Conservation (phyloP, 2,888 invertebrate genomes). For the Formica aserva region DNA sequence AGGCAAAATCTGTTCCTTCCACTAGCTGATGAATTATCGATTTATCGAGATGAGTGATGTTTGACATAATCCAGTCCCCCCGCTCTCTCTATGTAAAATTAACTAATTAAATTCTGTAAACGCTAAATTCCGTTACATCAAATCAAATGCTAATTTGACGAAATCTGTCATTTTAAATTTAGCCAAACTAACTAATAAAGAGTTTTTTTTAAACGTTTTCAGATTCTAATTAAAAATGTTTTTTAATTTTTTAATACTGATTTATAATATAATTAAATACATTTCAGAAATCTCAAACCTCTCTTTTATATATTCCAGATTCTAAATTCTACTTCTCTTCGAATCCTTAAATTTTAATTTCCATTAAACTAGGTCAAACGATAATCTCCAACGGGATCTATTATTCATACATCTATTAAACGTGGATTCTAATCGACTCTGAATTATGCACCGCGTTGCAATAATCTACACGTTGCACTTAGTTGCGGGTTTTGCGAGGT, state of each 20-base stretch:
- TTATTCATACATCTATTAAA: conserved; percentile 16
- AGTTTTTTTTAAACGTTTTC: background rate
- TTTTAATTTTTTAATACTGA: background rate
- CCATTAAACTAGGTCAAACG: conserved; percentile 6
- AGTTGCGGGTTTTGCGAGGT: conserved; percentile 49
- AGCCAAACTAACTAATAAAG: background rate
- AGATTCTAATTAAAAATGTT: background rate
- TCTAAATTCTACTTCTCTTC: background rate
- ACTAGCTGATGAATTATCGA: conserved; percentile 9
- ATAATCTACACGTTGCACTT: conserved; percentile 48
- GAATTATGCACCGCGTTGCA: conserved; percentile 53
- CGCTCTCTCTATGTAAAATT: background rate
- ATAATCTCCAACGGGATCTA: conserved; percentile 11
- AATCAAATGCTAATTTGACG: background rate
- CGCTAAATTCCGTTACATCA: background rate
- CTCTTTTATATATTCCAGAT: background rate
- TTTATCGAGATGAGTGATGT: background rate
- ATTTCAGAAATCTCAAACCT: background rate
- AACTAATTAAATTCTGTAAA: background rate
- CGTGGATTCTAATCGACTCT: conserved; percentile 25
- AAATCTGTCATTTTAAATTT: background rate
- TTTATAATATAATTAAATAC: background rate
- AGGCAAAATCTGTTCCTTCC: conserved; percentile 1
- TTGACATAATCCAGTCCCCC: background rate
- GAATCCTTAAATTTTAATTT: background rate